Evolutionary conservation across 2,113 vertebrate species (phyloP).

Genomic region (Vulpes ferrilata): DNA sequence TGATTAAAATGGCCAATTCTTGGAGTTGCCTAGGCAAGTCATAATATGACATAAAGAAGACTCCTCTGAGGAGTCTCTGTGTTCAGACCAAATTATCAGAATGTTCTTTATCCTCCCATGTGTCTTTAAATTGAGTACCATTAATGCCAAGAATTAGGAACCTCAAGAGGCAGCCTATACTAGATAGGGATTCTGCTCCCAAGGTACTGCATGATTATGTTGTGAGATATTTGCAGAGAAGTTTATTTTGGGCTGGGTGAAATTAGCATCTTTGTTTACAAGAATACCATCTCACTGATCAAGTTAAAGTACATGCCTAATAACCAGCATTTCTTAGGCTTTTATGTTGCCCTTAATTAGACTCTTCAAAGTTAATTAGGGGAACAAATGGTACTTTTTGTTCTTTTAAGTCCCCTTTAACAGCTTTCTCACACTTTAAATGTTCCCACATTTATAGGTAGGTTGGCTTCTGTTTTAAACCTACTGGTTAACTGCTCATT

Average conservation of each 20-base stretch:
- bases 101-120: slow-evolving; percentile 33
- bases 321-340: slow-evolving; percentile 85
- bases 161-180: slow-evolving; percentile 62
- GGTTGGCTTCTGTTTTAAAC: slow-evolving; percentile 68
- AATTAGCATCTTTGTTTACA: slow-evolving; percentile 87
- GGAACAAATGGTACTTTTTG: slow-evolving; percentile 88
- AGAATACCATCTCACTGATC: slow-evolving; percentile 85
- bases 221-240: slow-evolving; percentile 82
- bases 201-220: slow-evolving; percentile 78
- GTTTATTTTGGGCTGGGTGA: slow-evolving; percentile 84
- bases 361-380: slow-evolving; percentile 87
- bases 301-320: slow-evolving; percentile 84
- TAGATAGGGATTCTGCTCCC: slow-evolving; percentile 74
- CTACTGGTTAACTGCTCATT: slow-evolving; percentile 70
- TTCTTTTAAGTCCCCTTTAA: slow-evolving; percentile 87
- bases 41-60: not conserved
- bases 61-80: not conserved
- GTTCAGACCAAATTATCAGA: slow-evolving; percentile 17
- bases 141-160: slow-evolving; percentile 77
- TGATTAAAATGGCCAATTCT: slow-evolving; percentile 42
- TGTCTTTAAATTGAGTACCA: slow-evolving; percentile 51
- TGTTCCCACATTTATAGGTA: slow-evolving; percentile 85
- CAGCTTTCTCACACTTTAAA: slow-evolving; percentile 85
- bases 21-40: not conserved
- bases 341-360: slow-evolving; percentile 88